Percentiles rank a stretch among this genome's conserved stretches.
Conservation (phyloP, 2,888 invertebrate genomes). For the Euzetes globulus region DNA sequence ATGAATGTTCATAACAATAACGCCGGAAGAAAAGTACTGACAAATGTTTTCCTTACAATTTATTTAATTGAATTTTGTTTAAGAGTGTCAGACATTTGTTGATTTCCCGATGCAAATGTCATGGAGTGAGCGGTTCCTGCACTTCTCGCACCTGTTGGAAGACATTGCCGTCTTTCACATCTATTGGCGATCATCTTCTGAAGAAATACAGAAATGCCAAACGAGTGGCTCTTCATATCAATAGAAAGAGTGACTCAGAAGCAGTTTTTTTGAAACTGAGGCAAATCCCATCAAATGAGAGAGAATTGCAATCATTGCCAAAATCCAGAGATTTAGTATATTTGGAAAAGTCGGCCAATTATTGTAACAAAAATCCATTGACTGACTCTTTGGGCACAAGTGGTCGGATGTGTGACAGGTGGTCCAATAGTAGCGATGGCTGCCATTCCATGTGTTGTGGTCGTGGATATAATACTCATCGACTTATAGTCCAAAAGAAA, state of each 20-base stretch:
- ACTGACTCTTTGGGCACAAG: conserved; percentile 52
- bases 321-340: conserved; percentile 53
- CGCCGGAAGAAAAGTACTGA: conserved; percentile 48
- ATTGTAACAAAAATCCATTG: conserved; percentile 50
- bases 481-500: conserved; percentile 49
- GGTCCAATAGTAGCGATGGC: conserved; percentile 51
- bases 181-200: conserved; percentile 53
- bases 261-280: conserved; percentile 46
- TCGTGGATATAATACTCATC: conserved; percentile 48
- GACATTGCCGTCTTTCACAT: conserved; percentile 52
- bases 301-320: conserved; percentile 49
- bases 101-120: conserved; percentile 46
- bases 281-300: conserved; percentile 49
- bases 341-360: conserved; percentile 55
- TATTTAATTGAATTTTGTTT: too few relatives aligned
- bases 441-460: conserved; percentile 55
- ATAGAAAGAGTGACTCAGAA: too few relatives aligned
- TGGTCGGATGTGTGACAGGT: conserved; percentile 54
- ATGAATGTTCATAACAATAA: conserved; percentile 56
- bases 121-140: conserved; percentile 56
- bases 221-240: conserved; percentile 38
- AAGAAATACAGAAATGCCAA: conserved; percentile 53
- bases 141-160: conserved; percentile 57
- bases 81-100: too few relatives aligned
- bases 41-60: too few relatives aligned